Conservation (phyloP, 2,888 invertebrate species). For the Pheosia gnoma region DNA sequence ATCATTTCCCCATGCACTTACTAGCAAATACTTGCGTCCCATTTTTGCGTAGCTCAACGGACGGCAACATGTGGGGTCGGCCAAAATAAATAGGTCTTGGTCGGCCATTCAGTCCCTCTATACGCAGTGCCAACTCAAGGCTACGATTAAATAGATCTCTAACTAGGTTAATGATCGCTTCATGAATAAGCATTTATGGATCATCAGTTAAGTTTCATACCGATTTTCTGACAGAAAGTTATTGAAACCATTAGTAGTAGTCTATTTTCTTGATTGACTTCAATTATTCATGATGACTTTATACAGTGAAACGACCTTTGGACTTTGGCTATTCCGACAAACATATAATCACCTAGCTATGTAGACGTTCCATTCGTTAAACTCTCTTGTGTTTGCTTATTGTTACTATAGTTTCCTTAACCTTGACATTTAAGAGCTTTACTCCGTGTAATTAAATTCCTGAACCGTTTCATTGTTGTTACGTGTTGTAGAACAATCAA, state of each 20-base stretch:
- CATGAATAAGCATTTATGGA: slow-evolving; percentile 2
- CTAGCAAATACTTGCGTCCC: slow-evolving; percentile 45
- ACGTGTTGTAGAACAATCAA: slow-evolving; percentile 11
- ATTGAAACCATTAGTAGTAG: too few relatives aligned
- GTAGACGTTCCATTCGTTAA: not conserved
- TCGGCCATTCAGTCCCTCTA: slow-evolving; percentile 29
- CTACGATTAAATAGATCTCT: slow-evolving; percentile 25
- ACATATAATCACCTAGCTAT: too few relatives aligned
- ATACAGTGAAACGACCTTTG: too few relatives aligned
- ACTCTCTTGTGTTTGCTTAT: slow-evolving; percentile 6
- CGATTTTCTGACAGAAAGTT: too few relatives aligned
- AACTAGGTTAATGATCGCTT: slow-evolving; percentile 30
- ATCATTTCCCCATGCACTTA: slow-evolving; percentile 32
- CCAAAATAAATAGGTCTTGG: slow-evolving; percentile 62
- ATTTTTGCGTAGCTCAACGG: slow-evolving; percentile 44
- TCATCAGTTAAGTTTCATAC: not conserved
- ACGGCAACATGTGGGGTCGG: slow-evolving; percentile 37
- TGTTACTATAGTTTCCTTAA: slow-evolving; percentile 12
- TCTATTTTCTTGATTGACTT: too few relatives aligned
- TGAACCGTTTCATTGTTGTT: slow-evolving; percentile 20
- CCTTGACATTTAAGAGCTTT: slow-evolving; percentile 36
- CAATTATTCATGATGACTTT: too few relatives aligned
- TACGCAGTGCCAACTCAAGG: slow-evolving; percentile 39
- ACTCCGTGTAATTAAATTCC: slow-evolving; percentile 14
- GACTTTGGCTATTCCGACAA: too few relatives aligned